These are phyloP conservation scores for Nematopogon swammerdamellus DNA, from an alignment of 2,888 invertebrate genomes.

Conservation along the genomic window DNA sequence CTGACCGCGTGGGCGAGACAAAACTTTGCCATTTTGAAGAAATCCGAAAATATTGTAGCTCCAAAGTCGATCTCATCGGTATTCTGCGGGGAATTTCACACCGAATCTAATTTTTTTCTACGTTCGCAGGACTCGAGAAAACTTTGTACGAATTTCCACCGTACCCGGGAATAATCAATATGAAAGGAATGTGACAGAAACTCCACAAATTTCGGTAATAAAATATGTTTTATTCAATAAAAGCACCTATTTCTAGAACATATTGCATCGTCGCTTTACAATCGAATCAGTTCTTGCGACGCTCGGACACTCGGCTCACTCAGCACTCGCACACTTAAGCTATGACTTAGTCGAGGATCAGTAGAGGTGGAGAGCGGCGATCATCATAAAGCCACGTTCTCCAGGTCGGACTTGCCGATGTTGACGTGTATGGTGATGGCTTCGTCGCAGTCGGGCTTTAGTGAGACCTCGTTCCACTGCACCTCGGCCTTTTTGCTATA, in stretches of 20 bases:
- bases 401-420: slow-evolving; percentile 27
- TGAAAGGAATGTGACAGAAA: too few species aligned
- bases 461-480: slow-evolving; percentile 43
- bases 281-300: neutral
- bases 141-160: too few species aligned
- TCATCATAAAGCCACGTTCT: neutral
- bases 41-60: neutral
- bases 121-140: too few species aligned
- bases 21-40: neutral
- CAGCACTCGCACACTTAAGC: neutral
- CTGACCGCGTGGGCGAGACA: neutral
- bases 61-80: neutral
- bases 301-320: neutral
- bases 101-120: too few species aligned
- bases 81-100: neutral
- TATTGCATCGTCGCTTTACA: neutral
- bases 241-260: neutral
- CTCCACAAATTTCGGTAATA: neutral
- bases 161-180: too few species aligned
- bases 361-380: neutral
- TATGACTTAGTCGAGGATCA: neutral
- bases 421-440: slow-evolving; percentile 48
- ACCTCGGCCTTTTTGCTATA: slow-evolving; percentile 49
- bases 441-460: slow-evolving; percentile 45
- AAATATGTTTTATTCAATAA: neutral